Conservation (phyloP, 2,113 vertebrate genomes). For the Thryonomys swinderianus region DNA sequence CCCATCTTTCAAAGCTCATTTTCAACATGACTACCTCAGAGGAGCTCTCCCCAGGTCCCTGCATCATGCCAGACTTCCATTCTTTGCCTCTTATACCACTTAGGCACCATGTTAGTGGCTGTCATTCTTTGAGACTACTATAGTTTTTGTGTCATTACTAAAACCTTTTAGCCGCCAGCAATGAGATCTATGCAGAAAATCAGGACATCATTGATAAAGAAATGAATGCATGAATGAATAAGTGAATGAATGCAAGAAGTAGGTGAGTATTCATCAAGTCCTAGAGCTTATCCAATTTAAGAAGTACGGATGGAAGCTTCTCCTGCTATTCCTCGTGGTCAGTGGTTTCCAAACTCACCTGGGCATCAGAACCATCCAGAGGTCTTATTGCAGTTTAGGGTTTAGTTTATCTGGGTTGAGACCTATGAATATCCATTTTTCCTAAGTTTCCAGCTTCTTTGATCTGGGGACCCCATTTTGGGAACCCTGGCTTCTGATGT, state of each 20-base stretch:
- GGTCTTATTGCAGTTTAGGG: neutral
- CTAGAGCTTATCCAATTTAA: neutral
- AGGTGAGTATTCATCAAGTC: neutral
- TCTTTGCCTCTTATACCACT: neutral
- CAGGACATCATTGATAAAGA: neutral
- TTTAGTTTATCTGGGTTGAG: neutral
- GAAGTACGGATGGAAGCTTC: neutral
- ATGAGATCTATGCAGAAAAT: neutral
- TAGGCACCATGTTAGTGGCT: neutral
- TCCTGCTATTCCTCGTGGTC: neutral
- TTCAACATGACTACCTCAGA: neutral
- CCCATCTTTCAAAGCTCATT: neutral
- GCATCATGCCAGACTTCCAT: neutral
- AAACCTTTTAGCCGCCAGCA: neutral
- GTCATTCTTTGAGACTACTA: neutral
- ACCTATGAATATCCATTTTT: neutral
- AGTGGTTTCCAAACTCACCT: neutral
- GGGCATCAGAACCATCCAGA: neutral
- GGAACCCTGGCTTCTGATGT: neutral
- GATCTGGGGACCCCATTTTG: neutral
- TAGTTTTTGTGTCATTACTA: neutral
- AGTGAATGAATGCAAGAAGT: neutral
- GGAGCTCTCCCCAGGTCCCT: neutral
- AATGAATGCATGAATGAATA: too few relatives aligned
- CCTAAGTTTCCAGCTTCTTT: neutral